Base-by-base conservation (phyloP, 2,113 vertebrate genomes). In the Chaenocephalus aceratus region DNA sequence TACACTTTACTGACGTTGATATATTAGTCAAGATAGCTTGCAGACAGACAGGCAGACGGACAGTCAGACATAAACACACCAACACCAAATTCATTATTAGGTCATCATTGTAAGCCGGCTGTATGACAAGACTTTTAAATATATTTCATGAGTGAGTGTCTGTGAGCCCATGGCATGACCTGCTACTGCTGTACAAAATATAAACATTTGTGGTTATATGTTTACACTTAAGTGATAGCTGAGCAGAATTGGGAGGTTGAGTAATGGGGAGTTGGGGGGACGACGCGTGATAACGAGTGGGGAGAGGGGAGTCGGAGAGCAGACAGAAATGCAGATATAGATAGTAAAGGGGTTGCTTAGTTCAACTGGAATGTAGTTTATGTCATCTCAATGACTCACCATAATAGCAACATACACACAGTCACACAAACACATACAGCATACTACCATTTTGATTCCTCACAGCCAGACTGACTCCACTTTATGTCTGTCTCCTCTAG, bases 101-200 rank as follows among this genome's bases (percentile, higher is more conserved):
- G 87, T 90, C 91, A 91, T 89, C 81, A 88, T 88, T 80, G 88
- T 84, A 85, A 56, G 58, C 71, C 73, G 64, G 62, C 77, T 88
- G 85, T 72, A 77, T 88, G 88, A 91, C 72, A 91, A 77, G 81
- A 90, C 84, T 86, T 91, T 94, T 92, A 94, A 89, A 94, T 93
- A 94, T 94, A 95, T 92, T 71, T 84, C 68, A 73, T 90, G 90
- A 92, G 90, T 69, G 61, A 73, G 63, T 63, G 77, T 41, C 56
- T 70, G 44, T 23, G 56, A 68, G 23, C 16, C 62, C 0, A 6
- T 53, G 68, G 41, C 51, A 44, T 72, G 84, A 91, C 85, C 60
- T 64, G 79, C 79, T 83, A 72, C 68, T 58, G 83, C 77, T 89
- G 90, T 90, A 84, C 89, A 88, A 66, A 34, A 26, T 13, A 63